phyloP scores from a whole-genome alignment of 2,797 vertebrate genomes.

The Salarias fasciatus region DNA sequence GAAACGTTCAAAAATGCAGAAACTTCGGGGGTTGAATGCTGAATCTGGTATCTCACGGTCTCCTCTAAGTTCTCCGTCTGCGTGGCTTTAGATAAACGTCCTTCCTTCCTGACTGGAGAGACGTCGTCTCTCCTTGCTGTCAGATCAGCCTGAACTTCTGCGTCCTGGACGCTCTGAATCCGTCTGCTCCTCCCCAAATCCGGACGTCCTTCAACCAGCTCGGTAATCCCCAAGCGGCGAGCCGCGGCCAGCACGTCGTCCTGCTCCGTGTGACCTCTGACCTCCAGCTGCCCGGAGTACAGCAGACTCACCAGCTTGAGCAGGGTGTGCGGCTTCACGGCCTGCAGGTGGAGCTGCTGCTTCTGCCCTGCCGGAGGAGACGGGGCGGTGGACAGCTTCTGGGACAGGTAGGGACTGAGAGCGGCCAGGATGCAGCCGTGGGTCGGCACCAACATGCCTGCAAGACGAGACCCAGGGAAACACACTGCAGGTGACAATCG shows the following conservation, averaged over 20 bases:
- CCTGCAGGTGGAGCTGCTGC: conserved; percentile 63
- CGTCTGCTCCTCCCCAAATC: conserved; percentile 9
- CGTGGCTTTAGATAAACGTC: conserved; percentile 37
- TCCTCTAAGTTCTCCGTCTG: conserved; percentile 42
- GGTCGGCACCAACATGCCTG: conserved; percentile 79
- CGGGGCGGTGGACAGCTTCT: conserved; percentile 53
- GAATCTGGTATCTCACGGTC: no score
- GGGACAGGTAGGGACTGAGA: conserved; percentile 72
- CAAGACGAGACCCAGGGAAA: not conserved
- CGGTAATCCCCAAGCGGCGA: conserved; percentile 68
- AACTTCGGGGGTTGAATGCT: no score
- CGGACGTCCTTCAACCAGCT: conserved; percentile 47
- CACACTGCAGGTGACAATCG: no score
- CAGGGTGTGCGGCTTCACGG: conserved; percentile 67
- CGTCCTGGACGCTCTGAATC: conserved; percentile 21
- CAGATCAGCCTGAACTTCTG: conserved; percentile 36
- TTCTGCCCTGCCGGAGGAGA: conserved; percentile 65
- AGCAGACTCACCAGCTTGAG: conserved; percentile 80
- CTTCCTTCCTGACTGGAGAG: conserved; percentile 14
- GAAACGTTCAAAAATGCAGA: no score
- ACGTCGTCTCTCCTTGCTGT: not conserved
- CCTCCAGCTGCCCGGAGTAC: conserved; percentile 77
- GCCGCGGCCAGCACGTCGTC: conserved; percentile 72
- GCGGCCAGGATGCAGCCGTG: conserved; percentile 83
- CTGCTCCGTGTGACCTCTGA: conserved; percentile 57